phyloP scores from a whole-genome alignment of 2,888 invertebrate genomes.

The Chydorus sphaericus region DNA sequence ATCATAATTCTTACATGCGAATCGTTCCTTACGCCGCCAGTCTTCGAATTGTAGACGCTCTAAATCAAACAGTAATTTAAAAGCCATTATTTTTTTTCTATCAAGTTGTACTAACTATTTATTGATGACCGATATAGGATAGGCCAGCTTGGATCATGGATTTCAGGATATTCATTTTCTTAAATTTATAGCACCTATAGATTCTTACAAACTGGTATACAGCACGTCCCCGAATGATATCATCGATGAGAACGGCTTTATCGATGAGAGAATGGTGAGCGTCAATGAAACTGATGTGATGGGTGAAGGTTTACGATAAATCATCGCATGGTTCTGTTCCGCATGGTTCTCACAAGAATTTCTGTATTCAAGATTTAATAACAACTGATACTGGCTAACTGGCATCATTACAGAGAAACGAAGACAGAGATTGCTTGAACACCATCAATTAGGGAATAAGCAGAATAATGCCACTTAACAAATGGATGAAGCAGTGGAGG shows the following conservation, averaged over 20 bases:
- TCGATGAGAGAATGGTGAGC: background rate
- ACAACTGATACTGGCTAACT: too few relatives aligned
- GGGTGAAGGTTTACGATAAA: background rate
- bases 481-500: too few relatives aligned
- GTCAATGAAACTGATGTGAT: background rate
- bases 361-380: too few relatives aligned
- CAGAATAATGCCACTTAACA: too few relatives aligned
- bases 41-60: background rate
- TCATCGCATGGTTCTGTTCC: too few relatives aligned
- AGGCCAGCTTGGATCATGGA: conserved; percentile 2
- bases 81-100: background rate
- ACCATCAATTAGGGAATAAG: too few relatives aligned
- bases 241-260: background rate
- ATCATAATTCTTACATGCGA: too few relatives aligned
- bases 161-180: background rate
- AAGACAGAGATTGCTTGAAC: too few relatives aligned
- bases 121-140: background rate
- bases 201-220: background rate
- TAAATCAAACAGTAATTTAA: background rate
- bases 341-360: too few relatives aligned
- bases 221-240: background rate
- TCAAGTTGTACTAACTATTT: background rate
- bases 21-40: background rate
- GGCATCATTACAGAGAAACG: too few relatives aligned
- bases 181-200: background rate